These are phyloP conservation scores for Neosilurus hyrtlii DNA, from an alignment of 2,797 vertebrate species.

Conservation along the genomic window DNA sequence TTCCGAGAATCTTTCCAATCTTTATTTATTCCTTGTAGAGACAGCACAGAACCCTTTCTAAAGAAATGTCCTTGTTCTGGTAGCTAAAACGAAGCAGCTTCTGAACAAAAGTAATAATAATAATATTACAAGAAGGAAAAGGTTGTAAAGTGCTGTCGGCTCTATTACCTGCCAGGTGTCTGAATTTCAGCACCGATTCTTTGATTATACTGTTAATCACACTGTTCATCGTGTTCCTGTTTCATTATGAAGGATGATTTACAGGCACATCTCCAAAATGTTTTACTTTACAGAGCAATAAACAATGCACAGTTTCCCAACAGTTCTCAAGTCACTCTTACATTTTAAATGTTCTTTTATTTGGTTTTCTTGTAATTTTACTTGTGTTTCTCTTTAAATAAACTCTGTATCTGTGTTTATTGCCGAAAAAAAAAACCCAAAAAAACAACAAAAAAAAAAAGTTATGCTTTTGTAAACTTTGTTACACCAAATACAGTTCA, in stretches of 20 bases:
- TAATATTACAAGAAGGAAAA: not conserved
- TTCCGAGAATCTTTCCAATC: not conserved
- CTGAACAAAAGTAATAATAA: not conserved
- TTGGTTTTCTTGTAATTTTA: not conserved
- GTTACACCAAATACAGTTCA: slow-evolving; percentile 7
- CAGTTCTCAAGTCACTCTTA: not conserved
- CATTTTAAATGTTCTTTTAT: slow-evolving; percentile 5
- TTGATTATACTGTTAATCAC: too few relatives aligned
- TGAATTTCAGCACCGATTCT: not conserved
- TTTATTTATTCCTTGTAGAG: slow-evolving; percentile 14
- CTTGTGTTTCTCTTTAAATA: slow-evolving; percentile 18
- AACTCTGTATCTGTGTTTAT: not conserved
- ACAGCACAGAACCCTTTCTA: not conserved
- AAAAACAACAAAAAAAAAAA: not conserved
- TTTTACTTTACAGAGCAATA: slow-evolving; percentile 37
- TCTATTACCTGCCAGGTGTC: not conserved
- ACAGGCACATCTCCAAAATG: not conserved
- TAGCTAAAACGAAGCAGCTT: not conserved
- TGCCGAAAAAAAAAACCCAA: not conserved
- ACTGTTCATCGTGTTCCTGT: not conserved
- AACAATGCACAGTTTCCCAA: slow-evolving; percentile 35
- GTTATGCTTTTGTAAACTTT: slow-evolving; percentile 19
- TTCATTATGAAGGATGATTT: not conserved
- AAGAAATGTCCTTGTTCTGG: not conserved
- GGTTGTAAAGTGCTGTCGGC: not conserved